Evolutionary conservation across 2,113 vertebrate genomes (phyloP), one percentile per base, ranked within the genome.

Genomic region (Rhinolophus ferrumequinum): DNA sequence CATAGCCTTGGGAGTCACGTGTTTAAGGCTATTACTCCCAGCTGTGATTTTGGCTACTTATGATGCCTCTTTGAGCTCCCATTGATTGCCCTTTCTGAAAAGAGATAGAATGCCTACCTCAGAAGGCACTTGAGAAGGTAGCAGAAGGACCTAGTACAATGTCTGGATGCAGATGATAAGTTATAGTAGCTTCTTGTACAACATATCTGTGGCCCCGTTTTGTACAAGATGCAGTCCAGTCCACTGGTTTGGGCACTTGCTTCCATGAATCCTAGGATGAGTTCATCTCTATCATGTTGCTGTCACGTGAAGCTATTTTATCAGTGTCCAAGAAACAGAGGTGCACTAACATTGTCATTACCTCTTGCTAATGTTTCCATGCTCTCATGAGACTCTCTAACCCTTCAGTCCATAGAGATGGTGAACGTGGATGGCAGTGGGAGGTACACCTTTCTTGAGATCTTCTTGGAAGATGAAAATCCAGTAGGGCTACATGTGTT

Each of bases 401-500:
- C 54, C 47, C 89, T 97, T 81, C 90, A 99, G 99, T 99, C 99
- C 60, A 97, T 99, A 47, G 99, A 99, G 98, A 99, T 98, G 0
- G 97, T 99, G 91, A 99, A 94, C 8, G 94, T 99, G 89, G 99
- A 99, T 16, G 99, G 99, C 47, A 98, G 97, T 0, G 98, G 99
- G 24, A 98, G 98, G 16, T 95, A 98, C 90, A 98, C 99, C 18
- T 99, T 99, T 91, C 97, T 96, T 0, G 96, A 98, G 16, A 70
- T 99, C 76, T 98, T 99, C 93, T 96, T 97, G 85, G 98, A 98
- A 95, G 97, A 97, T n/a, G 90, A 92, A 0, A 96, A 97, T 67
- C 97, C 97, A 0, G 79, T 98, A 67, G 97, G 98, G 69, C 97
- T 99, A 26, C 98, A 98, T 0, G 98, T 99, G 24, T 99, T 99